Conservation (phyloP, 2,797 vertebrate genomes). For the Hybognathus amarus region DNA sequence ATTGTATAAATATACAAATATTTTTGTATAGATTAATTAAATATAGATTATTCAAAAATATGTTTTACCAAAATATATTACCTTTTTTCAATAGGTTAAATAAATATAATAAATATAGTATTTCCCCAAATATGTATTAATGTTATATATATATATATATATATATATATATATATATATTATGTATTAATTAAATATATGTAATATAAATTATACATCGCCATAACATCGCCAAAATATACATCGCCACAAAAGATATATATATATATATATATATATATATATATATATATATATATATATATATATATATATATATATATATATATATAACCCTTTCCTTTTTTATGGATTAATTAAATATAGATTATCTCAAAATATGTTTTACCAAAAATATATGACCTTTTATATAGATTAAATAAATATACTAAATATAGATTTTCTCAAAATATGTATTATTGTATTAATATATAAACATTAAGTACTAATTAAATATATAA, state of each 20-base stretch:
- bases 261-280: too few species aligned
- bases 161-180: not conserved
- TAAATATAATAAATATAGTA: not conserved
- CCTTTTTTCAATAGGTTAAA: not conserved
- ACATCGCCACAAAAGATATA: not conserved
- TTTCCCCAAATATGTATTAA: not conserved
- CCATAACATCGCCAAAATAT: too few species aligned
- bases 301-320: too few species aligned
- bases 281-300: too few species aligned
- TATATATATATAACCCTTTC: not conserved
- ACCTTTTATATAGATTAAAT: not conserved
- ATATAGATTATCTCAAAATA: not conserved
- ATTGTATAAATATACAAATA: too few species aligned
- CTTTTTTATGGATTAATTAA: not conserved
- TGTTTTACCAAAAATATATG: not conserved
- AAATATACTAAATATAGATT: not conserved
- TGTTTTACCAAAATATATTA: not conserved
- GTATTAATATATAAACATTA: not conserved
- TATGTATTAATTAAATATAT: not conserved
- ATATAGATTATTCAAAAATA: not conserved
- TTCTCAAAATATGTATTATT: not conserved
- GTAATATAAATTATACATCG: not conserved
- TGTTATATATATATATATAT: not conserved
- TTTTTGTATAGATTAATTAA: too few species aligned
- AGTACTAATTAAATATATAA: not conserved